Evolutionary conservation across 2,797 vertebrate species (phyloP).

Genomic region (Notolepis coatsorum): DNA sequence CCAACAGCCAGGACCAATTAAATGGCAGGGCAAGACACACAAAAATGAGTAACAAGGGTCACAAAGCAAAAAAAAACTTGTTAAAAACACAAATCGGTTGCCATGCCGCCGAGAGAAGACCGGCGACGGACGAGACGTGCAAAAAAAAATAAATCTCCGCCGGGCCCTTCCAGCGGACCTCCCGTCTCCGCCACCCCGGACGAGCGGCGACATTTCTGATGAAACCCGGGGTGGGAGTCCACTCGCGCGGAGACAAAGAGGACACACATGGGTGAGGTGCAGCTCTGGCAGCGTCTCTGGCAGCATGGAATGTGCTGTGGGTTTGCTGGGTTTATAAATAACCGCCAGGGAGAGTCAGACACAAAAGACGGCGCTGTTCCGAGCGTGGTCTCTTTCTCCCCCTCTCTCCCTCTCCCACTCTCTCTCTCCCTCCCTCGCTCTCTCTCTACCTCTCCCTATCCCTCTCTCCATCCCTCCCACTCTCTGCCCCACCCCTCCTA

Average conservation of each 20-base stretch:
- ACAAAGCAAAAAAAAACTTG: neutral
- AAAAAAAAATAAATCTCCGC: too few species aligned
- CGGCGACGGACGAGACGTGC: too few species aligned
- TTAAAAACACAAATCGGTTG: constrained; percentile 8
- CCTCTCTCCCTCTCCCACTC: neutral
- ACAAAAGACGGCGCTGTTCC: constrained; percentile 80
- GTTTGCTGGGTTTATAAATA: constrained; percentile 81
- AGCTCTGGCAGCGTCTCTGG: constrained; percentile 55
- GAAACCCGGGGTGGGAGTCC: neutral
- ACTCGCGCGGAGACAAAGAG: constrained; percentile 65
- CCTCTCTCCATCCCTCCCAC: too few species aligned
- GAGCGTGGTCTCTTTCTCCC: constrained; percentile 26
- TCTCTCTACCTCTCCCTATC: constrained; percentile 28
- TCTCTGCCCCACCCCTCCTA: constrained; percentile 15
- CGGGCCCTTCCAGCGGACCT: too few species aligned
- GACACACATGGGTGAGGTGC: constrained; percentile 70
- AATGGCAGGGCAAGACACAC: constrained; percentile 28
- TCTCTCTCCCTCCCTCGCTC: constrained; percentile 9
- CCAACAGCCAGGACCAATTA: constrained; percentile 46
- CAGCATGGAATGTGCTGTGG: constrained; percentile 71
- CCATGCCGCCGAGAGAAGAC: neutral
- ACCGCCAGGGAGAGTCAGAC: constrained; percentile 69
- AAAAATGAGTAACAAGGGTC: neutral
- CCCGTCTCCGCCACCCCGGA: too few species aligned
- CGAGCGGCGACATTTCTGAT: constrained; percentile 29